Base-by-base conservation (phyloP, 2,113 vertebrate species). In the Apistogramma diplotaenia region DNA sequence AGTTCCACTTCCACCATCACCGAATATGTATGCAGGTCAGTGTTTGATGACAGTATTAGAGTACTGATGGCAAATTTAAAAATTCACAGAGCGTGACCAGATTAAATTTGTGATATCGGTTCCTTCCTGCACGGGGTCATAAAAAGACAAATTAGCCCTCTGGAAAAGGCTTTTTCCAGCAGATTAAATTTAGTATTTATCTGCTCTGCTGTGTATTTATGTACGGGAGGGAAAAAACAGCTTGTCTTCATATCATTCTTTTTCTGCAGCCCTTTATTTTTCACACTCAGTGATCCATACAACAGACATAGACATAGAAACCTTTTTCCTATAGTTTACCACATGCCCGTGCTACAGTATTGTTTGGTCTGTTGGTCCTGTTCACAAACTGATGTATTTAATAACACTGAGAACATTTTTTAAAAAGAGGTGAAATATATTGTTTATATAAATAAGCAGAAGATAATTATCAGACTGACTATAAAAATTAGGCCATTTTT, bases 1-100 rank as follows among this genome's bases (percentile, higher is more conserved):
- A 56, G 76, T 85, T 90, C 79, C 84, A 89, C 73, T 81, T 70
- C 89, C 84, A 88, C 82, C 89, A 84, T 82, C 82, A 76, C 81
- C 74, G 75, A 53, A 60, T 46, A 74, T 95, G 91, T 40, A 89
- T 37, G n/a, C 62, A 27, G 8, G 6, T 56, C 3, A 71, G 11
- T 40, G 1, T 37, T 49, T 33, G 0, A 61, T 13, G n/a, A 46
- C 25, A 49, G 43, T 43, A 70, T 43, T 49, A 51, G 49, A 46
- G 27, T 31, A 13, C 43, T 70, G 25, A 31, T 49, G 25, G 29
- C 29, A 70, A 51, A 70, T 0, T 2, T n/a, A 13, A n/a, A 51
- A 70, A 31, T 29, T 0, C 1, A 4, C 40, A 49, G 25, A 49
- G 62, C 16, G 25, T 70, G n/a, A 51, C 62, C 16, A 67, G 40